Percentiles rank a stretch among this genome's conserved stretches.
These are phyloP conservation scores for Malurus cyaneus DNA, from an alignment of 2,113 vertebrate species.

Conservation along the genomic window DNA sequence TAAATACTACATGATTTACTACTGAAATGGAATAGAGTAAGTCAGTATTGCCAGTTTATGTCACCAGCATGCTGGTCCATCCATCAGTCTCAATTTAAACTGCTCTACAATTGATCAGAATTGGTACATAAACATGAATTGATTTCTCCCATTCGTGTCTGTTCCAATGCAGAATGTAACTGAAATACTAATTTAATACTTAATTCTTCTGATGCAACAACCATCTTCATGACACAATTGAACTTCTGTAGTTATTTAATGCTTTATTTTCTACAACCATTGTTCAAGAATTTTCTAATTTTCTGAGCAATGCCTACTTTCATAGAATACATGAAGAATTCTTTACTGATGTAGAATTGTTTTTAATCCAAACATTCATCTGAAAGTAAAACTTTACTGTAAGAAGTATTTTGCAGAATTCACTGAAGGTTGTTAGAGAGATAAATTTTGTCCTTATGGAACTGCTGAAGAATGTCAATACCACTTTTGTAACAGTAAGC, in stretches of 20 bases:
- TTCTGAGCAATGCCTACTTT: not conserved
- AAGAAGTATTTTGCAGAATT: not conserved
- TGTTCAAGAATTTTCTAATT: not conserved
- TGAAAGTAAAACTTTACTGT: not conserved
- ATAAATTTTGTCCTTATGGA: not conserved
- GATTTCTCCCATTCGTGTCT: conserved; percentile 5
- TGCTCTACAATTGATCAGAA: conserved; percentile 33
- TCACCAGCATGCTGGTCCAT: conserved; percentile 7
- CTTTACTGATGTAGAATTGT: not conserved
- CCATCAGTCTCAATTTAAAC: conserved; percentile 59
- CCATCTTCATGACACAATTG: not conserved
- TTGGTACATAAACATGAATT: conserved; percentile 54
- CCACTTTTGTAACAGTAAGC: not conserved
- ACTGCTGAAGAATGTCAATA: not conserved
- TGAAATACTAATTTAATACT: conserved; percentile 50
- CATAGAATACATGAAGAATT: not conserved
- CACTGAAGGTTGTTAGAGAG: not conserved
- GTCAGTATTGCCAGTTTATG: conserved; percentile 18
- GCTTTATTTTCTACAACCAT: not conserved
- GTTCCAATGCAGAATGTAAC: conserved; percentile 15
- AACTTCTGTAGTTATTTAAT: conserved; percentile 22
- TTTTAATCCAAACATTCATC: not conserved
- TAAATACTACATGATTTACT: conserved; percentile 65
- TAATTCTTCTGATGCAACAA: conserved; percentile 49
- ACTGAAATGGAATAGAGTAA: conserved; percentile 33